phyloP scores from a whole-genome alignment of 2,797 vertebrate genomes.

The Phaenicophaeus curvirostris region DNA sequence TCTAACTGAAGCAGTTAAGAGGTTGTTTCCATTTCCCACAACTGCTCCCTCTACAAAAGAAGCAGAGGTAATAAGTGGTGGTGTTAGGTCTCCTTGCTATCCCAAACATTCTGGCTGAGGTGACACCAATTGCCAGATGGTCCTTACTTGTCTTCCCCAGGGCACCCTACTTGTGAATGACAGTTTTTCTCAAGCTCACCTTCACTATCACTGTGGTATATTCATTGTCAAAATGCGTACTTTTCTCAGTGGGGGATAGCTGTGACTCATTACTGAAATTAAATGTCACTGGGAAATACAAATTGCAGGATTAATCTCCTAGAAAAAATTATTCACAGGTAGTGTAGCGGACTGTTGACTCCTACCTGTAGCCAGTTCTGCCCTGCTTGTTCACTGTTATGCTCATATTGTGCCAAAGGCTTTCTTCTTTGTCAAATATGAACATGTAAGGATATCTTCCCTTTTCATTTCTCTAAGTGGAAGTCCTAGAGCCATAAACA shows the following conservation, averaged over 20 bases:
- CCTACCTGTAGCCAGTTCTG: neutral
- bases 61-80: neutral
- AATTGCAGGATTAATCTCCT: neutral
- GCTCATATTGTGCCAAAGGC: neutral
- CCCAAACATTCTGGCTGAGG: fast-evolving
- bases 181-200: neutral
- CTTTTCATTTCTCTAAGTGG: neutral
- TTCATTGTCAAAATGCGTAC: neutral
- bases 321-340: neutral
- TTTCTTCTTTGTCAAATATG: neutral
- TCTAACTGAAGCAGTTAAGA: neutral
- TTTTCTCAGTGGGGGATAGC: neutral
- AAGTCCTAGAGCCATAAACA: neutral
- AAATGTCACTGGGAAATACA: neutral
- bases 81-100: neutral
- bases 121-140: neutral
- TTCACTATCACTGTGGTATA: neutral
- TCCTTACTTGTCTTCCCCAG: fast-evolving
- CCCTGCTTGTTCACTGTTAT: neutral
- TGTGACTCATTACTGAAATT: neutral
- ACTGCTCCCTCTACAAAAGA: neutral
- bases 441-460: neutral
- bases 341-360: neutral
- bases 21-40: fast-evolving
- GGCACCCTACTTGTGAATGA: fast-evolving